phyloP scores from a whole-genome alignment of 1,140 invertebrate species.

The Goniozus legneri region DNA sequence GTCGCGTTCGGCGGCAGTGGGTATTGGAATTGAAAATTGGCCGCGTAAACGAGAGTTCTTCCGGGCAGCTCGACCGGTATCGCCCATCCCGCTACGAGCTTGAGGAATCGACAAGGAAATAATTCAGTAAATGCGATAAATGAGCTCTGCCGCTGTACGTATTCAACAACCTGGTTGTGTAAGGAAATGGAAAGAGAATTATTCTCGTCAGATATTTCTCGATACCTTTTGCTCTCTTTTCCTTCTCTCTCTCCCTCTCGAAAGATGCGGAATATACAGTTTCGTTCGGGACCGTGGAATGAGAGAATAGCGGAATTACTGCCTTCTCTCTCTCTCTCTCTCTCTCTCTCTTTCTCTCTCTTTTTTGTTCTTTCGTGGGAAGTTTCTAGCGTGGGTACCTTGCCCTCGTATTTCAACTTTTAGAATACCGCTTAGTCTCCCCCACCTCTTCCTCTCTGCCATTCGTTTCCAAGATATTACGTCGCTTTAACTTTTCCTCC shows the following conservation, averaged over 20 bases:
- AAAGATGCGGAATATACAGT: too few species aligned
- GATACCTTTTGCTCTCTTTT: too few species aligned
- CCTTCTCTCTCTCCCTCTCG: too few species aligned
- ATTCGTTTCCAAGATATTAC: slow-evolving; percentile 30
- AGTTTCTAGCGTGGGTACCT: slow-evolving; percentile 26
- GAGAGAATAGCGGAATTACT: slow-evolving; percentile 29
- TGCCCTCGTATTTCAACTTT: slow-evolving; percentile 38
- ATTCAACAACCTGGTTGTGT: too few species aligned
- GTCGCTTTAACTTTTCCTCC: slow-evolving; percentile 4
- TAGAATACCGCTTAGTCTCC: slow-evolving; percentile 25
- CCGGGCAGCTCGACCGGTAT: slow-evolving; percentile 45
- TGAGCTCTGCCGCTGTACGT: too few species aligned
- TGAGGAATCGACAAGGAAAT: too few species aligned
- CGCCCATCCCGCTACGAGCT: slow-evolving; percentile 47
- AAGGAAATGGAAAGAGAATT: too few species aligned
- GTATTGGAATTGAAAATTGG: slow-evolving; percentile 54
- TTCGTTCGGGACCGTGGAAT: too few species aligned
- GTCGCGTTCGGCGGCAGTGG: slow-evolving; percentile 47
- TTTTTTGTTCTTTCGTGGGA: slow-evolving; percentile 25
- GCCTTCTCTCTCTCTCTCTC: too few species aligned
- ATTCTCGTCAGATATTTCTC: too few species aligned
- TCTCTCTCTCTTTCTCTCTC: too few species aligned
- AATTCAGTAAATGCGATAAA: slow-evolving; percentile 5
- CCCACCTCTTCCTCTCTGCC: slow-evolving; percentile 1
- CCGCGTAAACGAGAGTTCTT: slow-evolving; percentile 40